Base-by-base conservation (phyloP, 2,797 vertebrate genomes). In the Leuciscus waleckii region DNA sequence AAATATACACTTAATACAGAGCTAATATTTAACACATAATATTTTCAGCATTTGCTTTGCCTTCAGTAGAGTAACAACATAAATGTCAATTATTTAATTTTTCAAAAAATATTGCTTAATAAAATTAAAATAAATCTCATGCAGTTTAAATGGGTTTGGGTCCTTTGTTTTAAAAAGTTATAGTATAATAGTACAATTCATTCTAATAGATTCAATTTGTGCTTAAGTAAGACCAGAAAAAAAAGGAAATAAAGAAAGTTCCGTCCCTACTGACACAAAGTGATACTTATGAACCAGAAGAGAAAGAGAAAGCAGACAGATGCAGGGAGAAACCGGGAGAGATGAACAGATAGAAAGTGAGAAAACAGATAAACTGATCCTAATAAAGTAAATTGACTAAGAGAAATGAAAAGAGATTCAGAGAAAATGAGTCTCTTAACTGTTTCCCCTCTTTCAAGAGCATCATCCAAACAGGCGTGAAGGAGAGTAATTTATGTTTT, bases 191-290 rank as follows among this genome's bases (percentile, higher is more conserved):
- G 58, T 63, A 63, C 2, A 35, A 35, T 37, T 37, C 1, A 35
- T 6, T 65, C 5, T 29, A 75, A 75, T 6, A 35, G 19, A 54
- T 35, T 54, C 11, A 11, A 13, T 54, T 35, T 75, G 29, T 74
- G 63, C 6, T 67, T 32, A 46, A 49, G 41, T 35, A 49, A 80
- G 7, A n/a, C 5, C 17, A 58, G 1, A 9, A 19, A 14, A 46
- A 10, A 79, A 67, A 46, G 0, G 5, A 17, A 65, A 23, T 14
- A 67, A 90, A 88, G 88, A 88, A 87, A 88, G 85, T 68, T 80
- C 21, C 10, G 74, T 87, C 26, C 46, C 11, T 23, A 43, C 7
- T 71, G 23, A 71, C 6, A 41, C 23, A 71, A 71, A 41, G 69
- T 8, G 46, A 54, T 35, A 29, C 19, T 46, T 32, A 21, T 35